These are phyloP conservation scores for Phenacoccus solenopsis DNA, from an alignment of 1,140 invertebrate genomes.

Conservation along the genomic window DNA sequence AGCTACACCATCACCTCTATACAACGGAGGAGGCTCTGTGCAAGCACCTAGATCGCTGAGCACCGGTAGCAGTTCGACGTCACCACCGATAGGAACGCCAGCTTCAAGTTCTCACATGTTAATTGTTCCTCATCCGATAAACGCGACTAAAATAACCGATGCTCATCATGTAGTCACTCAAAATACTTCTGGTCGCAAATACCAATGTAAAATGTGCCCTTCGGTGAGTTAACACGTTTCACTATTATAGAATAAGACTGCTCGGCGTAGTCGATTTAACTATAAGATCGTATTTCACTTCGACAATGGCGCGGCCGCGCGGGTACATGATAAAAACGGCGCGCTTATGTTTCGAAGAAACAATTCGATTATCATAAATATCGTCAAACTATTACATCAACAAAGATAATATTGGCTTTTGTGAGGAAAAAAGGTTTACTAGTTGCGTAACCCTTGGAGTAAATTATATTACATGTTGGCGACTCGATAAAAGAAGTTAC, in stretches of 20 bases:
- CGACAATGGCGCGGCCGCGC: no score
- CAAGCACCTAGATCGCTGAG: constrained; percentile 26
- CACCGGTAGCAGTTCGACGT: constrained; percentile 25
- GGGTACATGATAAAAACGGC: no score
- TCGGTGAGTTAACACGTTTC: constrained; percentile 88
- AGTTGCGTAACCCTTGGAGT: background rate
- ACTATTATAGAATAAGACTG: no score
- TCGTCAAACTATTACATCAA: background rate
- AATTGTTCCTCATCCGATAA: constrained; percentile 83
- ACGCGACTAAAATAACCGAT: constrained; percentile 44
- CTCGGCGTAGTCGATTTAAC: background rate
- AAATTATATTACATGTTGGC: no score
- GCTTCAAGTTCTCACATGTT: constrained; percentile 43
- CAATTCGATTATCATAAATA: background rate
- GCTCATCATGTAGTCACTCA: constrained; percentile 43
- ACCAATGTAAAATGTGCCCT: constrained; percentile 97
- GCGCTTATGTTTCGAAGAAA: no score
- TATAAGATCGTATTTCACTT: no score
- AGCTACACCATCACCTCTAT: background rate
- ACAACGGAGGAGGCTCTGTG: constrained; percentile 19
- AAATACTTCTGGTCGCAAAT: constrained; percentile 53
- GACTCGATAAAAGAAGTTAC: background rate
- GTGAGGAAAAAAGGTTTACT: background rate
- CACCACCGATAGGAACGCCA: constrained; percentile 27
- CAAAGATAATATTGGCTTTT: background rate